Evolutionary conservation across 37 sponge, comb jelly and placozoan species (phyloP).

Genomic region (Crambe crambe): DNA sequence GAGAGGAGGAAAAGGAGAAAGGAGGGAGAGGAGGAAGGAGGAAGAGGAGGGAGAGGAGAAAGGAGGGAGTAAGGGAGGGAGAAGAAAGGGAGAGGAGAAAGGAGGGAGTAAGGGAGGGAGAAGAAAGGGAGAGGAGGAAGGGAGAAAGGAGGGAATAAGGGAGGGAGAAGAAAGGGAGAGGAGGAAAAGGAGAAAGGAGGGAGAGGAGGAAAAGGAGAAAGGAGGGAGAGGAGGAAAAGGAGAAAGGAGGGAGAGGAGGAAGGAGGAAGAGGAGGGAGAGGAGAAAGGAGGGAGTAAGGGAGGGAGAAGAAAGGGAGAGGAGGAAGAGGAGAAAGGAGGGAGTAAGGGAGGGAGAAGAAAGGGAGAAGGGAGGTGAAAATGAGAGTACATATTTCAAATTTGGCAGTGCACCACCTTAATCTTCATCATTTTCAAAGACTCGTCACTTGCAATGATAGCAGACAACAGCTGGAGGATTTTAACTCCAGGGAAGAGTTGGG

Average conservation of each 20-base stretch:
- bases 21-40: not conserved
- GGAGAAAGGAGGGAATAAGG: not conserved
- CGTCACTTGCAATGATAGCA: constrained; percentile 18
- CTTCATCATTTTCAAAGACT: not conserved
- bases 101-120: too few species aligned
- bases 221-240: not conserved
- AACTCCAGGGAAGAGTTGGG: constrained; percentile 11
- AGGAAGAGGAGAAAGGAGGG: not conserved
- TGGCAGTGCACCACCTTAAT: too few species aligned
- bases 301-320: not conserved
- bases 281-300: constrained; percentile 8
- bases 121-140: constrained; percentile 4
- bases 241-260: constrained; percentile 11
- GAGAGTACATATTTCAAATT: not conserved
- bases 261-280: constrained; percentile 13
- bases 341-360: not conserved
- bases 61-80: too few species aligned
- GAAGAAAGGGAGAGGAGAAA: too few species aligned
- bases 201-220: not conserved
- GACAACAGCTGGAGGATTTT: constrained; percentile 36
- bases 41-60: not conserved
- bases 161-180: not conserved
- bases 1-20: not conserved
- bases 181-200: not conserved
- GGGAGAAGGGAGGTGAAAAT: not conserved